phyloP scores from a whole-genome alignment of 2,888 invertebrate genomes.

The Trichacis sp. region DNA sequence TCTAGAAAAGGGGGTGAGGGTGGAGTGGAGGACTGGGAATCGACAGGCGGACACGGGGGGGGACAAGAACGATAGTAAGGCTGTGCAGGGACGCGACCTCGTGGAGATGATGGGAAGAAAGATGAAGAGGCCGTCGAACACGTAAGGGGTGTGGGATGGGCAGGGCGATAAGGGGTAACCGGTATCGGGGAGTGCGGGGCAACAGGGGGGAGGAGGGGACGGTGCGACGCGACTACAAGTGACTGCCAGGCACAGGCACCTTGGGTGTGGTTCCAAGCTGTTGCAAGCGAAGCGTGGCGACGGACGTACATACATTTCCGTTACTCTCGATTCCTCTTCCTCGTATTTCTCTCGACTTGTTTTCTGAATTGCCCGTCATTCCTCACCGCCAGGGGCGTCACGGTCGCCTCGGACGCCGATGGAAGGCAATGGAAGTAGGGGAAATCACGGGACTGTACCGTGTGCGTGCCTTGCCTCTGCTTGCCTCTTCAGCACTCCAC shows the following conservation, averaged over 20 bases:
- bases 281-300: slow-evolving; percentile 41
- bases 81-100: too few species aligned
- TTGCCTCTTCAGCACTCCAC: slow-evolving; percentile 33
- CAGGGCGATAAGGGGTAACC: too few species aligned
- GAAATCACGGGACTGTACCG: slow-evolving; percentile 60
- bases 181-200: too few species aligned
- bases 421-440: slow-evolving; percentile 39
- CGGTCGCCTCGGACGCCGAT: slow-evolving; percentile 45
- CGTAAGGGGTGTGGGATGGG: background rate
- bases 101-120: too few species aligned
- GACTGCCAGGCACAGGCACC: slow-evolving; percentile 26
- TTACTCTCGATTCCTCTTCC: slow-evolving; percentile 46
- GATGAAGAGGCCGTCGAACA: background rate
- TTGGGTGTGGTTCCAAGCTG: slow-evolving; percentile 50
- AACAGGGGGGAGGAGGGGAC: background rate
- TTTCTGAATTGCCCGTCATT: slow-evolving; percentile 56
- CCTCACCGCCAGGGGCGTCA: slow-evolving; percentile 62
- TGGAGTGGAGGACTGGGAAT: too few species aligned
- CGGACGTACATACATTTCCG: slow-evolving; percentile 17
- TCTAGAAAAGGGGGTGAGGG: too few species aligned
- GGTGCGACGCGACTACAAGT: too few species aligned
- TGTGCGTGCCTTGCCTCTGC: slow-evolving; percentile 54
- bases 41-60: too few species aligned
- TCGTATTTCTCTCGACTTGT: slow-evolving; percentile 44
- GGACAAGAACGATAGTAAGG: too few species aligned